Percentiles rank a stretch among this genome's conserved stretches.
Evolutionary conservation across 1,140 invertebrate species (phyloP).

Genomic region (Steinernema khuongi): DNA sequence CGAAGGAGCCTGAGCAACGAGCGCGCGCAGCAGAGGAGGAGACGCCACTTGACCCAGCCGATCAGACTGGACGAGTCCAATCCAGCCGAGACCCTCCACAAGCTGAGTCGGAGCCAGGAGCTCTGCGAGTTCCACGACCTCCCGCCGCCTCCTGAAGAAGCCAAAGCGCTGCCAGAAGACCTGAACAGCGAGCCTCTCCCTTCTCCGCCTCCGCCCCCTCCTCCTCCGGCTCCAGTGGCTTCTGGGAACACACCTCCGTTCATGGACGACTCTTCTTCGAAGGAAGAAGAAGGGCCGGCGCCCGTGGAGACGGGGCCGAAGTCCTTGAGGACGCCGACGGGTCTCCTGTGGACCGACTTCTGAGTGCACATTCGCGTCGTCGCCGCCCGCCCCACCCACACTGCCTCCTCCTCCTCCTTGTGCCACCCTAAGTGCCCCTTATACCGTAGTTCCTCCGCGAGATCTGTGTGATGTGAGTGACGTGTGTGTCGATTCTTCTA

Average conservation of each 20-base stretch:
- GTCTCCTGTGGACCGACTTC: slow-evolving; percentile 30
- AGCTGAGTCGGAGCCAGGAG: slow-evolving; percentile 3
- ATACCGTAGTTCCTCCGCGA: slow-evolving; percentile 9
- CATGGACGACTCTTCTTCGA: slow-evolving; percentile 36
- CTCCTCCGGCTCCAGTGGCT: slow-evolving; percentile 19
- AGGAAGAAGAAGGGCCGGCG: slow-evolving; percentile 12
- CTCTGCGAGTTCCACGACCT: slow-evolving; percentile 19
- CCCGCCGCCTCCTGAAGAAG: slow-evolving; percentile 26
- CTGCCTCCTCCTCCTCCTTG: slow-evolving; percentile 5
- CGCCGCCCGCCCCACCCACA: slow-evolving; percentile 1
- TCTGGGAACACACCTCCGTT: slow-evolving; percentile 27
- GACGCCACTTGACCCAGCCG: slow-evolving; percentile 44
- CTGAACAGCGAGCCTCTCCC: slow-evolving; percentile 30
- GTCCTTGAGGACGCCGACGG: neutral
- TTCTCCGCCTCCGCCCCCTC: slow-evolving; percentile 27
- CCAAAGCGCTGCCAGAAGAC: neutral
- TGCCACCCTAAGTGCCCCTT: slow-evolving; percentile 17
- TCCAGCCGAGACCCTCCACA: neutral
- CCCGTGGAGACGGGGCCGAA: neutral
- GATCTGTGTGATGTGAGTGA: slow-evolving; percentile 15
- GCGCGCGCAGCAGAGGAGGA: slow-evolving; percentile 16
- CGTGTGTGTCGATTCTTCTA: slow-evolving; percentile 18
- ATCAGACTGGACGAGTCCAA: slow-evolving; percentile 18
- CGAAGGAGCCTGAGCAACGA: slow-evolving; percentile 59
- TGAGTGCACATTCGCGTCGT: slow-evolving; percentile 11